A percentile compares a stretch with the other conserved stretches of the same genome.
phyloP scores from a whole-genome alignment of 2,888 invertebrate genomes.

The Dermolepida albohirtum region DNA sequence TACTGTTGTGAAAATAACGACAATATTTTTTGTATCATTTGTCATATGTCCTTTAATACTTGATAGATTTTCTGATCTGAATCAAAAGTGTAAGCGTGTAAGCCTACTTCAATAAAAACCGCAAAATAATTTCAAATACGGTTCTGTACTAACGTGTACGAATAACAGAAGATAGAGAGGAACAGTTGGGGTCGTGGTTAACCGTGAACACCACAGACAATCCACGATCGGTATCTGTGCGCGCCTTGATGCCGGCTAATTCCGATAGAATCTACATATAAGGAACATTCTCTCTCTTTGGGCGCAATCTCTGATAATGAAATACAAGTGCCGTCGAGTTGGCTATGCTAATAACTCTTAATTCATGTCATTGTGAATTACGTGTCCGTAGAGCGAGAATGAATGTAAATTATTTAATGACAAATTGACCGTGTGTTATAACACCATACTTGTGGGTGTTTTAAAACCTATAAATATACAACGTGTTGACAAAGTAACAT shows the following conservation, averaged over 20 bases:
- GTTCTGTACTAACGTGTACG: conserved; percentile 3
- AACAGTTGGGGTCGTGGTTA: conserved; percentile 59
- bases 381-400: conserved; percentile 30
- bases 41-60: no score
- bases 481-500: no score
- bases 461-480: no score
- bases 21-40: no score
- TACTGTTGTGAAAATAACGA: no score
- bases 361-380: conserved; percentile 31
- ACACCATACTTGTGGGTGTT: not conserved
- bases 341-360: conserved; percentile 38
- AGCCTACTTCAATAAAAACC: no score
- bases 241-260: conserved; percentile 40
- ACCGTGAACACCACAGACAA: conserved; percentile 59
- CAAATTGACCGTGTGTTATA: conserved; percentile 18
- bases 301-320: conserved; percentile 30
- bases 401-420: conserved; percentile 36
- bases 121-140: no score
- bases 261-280: conserved; percentile 45
- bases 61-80: no score
- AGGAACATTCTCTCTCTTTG: conserved; percentile 28
- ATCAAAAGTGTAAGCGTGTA: no score
- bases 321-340: conserved; percentile 23
- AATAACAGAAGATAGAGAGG: conserved; percentile 17
- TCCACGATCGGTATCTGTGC: conserved; percentile 58